Percentiles rank a stretch among this genome's conserved stretches.
Conservation (phyloP, 2,113 vertebrate species). For the Parus major region DNA sequence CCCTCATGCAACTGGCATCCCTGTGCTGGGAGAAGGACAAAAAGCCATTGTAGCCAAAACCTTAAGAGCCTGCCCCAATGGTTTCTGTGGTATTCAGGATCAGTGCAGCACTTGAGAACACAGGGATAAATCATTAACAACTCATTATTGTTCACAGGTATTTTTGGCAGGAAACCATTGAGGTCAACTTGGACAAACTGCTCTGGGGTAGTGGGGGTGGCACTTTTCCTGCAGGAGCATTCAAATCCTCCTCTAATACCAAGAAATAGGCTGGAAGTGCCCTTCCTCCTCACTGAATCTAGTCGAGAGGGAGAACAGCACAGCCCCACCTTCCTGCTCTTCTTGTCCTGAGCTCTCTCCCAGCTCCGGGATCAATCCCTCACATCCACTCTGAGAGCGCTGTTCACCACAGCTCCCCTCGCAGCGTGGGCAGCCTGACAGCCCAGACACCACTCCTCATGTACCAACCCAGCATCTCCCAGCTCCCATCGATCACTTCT, state of each 20-base stretch:
- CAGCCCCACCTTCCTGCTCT: not conserved
- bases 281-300: not conserved
- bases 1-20: not conserved
- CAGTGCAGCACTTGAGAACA: conserved; percentile 32
- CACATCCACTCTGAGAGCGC: accelerated
- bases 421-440: not conserved
- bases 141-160: conserved; percentile 62
- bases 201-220: not conserved
- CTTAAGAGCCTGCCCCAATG: not conserved
- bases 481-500: not conserved
- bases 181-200: conserved; percentile 48
- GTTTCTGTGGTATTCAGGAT: not conserved
- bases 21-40: not conserved
- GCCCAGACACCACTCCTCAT: not conserved
- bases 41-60: conserved; percentile 5
- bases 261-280: not conserved
- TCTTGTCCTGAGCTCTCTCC: not conserved
- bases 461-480: not conserved
- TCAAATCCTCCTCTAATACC: not conserved
- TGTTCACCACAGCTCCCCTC: not conserved
- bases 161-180: conserved; percentile 57
- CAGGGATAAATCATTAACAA: conserved; percentile 68
- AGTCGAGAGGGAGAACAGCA: accelerated
- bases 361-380: not conserved
- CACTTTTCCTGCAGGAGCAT: not conserved